Conservation (phyloP, 2,113 vertebrate genomes). For the Cettia cetti region DNA sequence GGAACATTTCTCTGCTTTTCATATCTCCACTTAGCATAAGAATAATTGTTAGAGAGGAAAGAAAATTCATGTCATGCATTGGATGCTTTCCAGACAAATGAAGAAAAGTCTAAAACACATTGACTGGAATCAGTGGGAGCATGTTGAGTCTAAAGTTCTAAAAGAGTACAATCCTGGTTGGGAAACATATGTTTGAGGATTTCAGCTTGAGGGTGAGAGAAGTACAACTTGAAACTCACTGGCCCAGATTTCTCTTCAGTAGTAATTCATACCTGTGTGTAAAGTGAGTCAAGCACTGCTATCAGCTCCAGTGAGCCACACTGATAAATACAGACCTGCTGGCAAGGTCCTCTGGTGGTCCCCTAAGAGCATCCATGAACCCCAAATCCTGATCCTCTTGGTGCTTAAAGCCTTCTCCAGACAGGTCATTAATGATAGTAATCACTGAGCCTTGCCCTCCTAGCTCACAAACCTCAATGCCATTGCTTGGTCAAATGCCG, state of each 20-base stretch:
- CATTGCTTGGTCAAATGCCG: not conserved
- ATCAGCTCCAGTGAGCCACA: not conserved
- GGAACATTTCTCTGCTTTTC: not conserved
- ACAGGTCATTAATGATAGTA: not conserved
- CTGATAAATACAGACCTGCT: not conserved
- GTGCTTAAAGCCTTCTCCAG: not conserved
- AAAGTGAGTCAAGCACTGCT: not conserved
- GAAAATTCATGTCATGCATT: not conserved
- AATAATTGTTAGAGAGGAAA: not conserved
- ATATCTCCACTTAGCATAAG: not conserved
- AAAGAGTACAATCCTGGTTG: not conserved
- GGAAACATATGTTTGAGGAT: not conserved
- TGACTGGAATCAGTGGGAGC: not conserved
- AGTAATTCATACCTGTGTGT: not conserved
- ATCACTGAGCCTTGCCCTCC: not conserved
- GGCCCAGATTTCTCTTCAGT: not conserved
- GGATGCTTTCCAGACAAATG: slow-evolving; percentile 28
- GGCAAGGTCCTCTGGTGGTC: not conserved
- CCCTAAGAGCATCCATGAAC: not conserved
- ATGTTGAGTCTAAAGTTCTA: not conserved
- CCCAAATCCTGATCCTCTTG: not conserved
- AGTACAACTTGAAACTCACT: not conserved
- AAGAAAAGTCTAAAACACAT: not conserved
- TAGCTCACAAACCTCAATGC: not conserved
- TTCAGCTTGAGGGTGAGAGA: not conserved